These are phyloP conservation scores for Sapajus apella DNA, from an alignment of 2,113 vertebrate species.

Conservation along the genomic window DNA sequence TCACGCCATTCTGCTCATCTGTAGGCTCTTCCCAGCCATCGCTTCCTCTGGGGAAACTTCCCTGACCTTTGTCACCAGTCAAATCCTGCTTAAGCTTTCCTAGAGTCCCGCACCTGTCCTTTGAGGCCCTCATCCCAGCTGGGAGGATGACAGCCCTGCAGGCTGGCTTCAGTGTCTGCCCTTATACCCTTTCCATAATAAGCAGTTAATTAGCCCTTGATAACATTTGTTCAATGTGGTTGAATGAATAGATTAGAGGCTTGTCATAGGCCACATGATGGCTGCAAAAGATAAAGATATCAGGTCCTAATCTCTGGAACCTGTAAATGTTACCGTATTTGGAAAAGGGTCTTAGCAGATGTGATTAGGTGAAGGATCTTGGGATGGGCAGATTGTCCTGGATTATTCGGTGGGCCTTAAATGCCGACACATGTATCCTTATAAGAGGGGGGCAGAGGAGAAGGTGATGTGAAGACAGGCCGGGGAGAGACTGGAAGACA, in stretches of 20 bases:
- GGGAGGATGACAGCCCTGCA: neutral
- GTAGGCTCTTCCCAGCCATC: neutral
- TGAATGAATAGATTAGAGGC: neutral
- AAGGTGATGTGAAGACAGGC: too few species aligned
- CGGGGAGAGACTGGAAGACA: neutral
- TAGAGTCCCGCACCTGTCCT: neutral
- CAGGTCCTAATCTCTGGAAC: neutral
- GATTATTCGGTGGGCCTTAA: neutral
- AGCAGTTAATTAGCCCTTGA: neutral
- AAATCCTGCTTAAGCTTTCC: neutral
- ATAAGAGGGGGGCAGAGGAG: neutral
- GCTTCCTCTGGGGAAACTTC: neutral
- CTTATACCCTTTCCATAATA: neutral
- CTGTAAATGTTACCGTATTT: neutral
- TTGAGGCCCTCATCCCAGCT: neutral
- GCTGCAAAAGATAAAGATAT: neutral
- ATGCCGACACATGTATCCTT: fast-evolving
- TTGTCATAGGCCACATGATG: neutral
- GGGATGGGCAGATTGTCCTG: neutral
- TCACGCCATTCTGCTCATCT: neutral
- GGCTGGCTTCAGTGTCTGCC: neutral
- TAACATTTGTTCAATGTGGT: too few species aligned
- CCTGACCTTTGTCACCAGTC: neutral
- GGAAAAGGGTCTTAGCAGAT: neutral
- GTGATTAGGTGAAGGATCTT: neutral